A percentile compares a stretch with the other conserved stretches of the same genome.
Evolutionary conservation across 2,797 vertebrate genomes (phyloP).

Genomic region (Nyctalus aviator): DNA sequence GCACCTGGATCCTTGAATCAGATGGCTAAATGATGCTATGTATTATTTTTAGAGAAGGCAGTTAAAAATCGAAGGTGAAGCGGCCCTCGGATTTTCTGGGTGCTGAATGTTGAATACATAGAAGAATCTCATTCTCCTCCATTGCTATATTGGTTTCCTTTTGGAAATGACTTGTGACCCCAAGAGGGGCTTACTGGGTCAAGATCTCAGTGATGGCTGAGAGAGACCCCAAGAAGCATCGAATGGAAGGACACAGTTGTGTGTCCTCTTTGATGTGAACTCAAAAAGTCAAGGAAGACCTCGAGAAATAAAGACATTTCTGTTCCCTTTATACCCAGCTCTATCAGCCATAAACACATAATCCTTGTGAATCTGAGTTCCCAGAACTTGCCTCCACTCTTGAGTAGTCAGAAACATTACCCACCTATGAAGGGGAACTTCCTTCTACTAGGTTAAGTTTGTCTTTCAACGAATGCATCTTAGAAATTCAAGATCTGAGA

Average conservation of each 20-base stretch:
- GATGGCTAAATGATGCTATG: neutral
- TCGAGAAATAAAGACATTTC: neutral
- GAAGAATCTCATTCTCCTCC: neutral
- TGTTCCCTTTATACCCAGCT: neutral
- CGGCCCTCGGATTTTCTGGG: conserved; percentile 7
- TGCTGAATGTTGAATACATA: neutral
- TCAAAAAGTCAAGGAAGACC: neutral
- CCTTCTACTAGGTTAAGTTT: neutral
- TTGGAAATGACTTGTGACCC: neutral
- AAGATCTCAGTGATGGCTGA: neutral
- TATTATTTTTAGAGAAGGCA: conserved; percentile 44
- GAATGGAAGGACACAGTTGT: neutral
- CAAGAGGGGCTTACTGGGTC: neutral
- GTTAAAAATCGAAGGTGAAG: conserved; percentile 51
- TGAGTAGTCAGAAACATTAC: neutral
- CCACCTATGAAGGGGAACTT: neutral
- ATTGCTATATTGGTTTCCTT: neutral
- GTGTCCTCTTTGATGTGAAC: neutral
- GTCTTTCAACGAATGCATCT: neutral
- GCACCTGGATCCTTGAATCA: conserved; percentile 11
- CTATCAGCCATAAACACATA: neutral
- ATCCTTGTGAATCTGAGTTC: neutral
- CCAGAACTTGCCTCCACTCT: neutral
- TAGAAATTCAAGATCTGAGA: neutral
- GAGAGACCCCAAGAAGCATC: neutral